Conservation (phyloP, 2,888 invertebrate genomes). For the Disparrhopalites patrizii region DNA sequence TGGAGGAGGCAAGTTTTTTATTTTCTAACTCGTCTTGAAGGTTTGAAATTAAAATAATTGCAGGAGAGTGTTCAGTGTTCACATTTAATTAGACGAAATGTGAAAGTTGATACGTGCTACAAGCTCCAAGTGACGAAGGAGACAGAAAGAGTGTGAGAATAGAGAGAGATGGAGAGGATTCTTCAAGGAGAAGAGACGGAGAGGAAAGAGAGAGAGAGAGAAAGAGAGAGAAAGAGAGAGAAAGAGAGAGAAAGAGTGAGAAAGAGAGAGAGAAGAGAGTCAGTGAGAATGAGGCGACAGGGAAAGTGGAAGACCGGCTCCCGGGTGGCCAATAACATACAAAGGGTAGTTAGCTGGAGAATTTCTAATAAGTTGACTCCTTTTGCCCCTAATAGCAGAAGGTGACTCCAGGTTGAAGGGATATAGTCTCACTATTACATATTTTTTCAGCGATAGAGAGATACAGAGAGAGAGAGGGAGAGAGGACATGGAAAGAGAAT, state of each 20-base stretch:
- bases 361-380: conserved; percentile 19
- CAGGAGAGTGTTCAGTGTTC: no score
- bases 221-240: background rate
- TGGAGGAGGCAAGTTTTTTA: no score
- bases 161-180: background rate
- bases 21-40: no score
- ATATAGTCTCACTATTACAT: background rate
- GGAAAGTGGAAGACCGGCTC: background rate
- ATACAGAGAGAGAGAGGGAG: background rate
- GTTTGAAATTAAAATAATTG: no score
- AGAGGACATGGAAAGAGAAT: no score
- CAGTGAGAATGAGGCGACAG: conserved; percentile 2
- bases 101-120: no score
- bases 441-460: conserved; percentile 5
- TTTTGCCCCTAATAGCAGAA: no score
- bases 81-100: no score
- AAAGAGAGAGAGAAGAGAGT: conserved; percentile 9
- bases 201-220: background rate
- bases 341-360: conserved; percentile 7
- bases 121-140: no score
- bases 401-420: no score
- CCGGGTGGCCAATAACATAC: conserved; percentile 12
- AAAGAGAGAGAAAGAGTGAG: background rate
- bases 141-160: background rate
- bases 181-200: background rate